Evolutionary conservation across 2,888 invertebrate genomes (phyloP).

Genomic region (Sesia bembeciformis): DNA sequence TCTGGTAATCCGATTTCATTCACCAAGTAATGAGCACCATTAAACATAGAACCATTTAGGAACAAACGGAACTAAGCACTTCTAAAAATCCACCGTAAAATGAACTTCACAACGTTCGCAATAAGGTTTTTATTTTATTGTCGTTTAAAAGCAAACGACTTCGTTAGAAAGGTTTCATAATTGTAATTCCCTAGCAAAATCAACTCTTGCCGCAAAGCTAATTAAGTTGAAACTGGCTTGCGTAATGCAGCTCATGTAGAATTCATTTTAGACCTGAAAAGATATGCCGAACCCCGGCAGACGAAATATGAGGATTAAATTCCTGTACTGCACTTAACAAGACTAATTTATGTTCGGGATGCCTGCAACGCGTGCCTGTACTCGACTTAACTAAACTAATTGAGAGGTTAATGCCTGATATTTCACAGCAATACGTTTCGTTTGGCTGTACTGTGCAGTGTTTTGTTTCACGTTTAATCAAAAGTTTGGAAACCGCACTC

Average conservation of each 20-base stretch:
- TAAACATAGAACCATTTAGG: constrained; percentile 30
- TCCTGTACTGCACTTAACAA: constrained; percentile 71
- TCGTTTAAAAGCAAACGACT: background rate
- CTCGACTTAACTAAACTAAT: constrained; percentile 63
- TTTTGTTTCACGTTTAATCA: constrained; percentile 4
- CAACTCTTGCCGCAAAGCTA: constrained; percentile 18
- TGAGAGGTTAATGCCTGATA: constrained; percentile 60
- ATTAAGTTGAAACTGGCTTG: constrained; percentile 34
- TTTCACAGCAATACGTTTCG: constrained; percentile 41
- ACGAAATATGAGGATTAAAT: constrained; percentile 74
- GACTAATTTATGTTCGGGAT: constrained; percentile 66
- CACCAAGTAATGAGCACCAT: constrained; percentile 60
- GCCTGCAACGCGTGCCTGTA: constrained; percentile 35
- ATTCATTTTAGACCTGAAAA: constrained; percentile 60
- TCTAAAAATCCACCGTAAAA: background rate
- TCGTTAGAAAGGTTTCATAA: constrained; percentile 11
- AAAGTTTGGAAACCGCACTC: constrained; percentile 1
- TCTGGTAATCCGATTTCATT: constrained; percentile 61
- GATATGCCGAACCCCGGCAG: constrained; percentile 64
- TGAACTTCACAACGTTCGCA: background rate
- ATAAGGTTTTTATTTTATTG: background rate
- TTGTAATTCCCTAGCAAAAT: constrained; percentile 20
- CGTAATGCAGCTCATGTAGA: constrained; percentile 21
- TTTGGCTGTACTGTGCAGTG: constrained; percentile 13
- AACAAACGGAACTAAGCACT: constrained; percentile 17